Conservation (phyloP, 2,113 vertebrate species). For the Motacilla alba region DNA sequence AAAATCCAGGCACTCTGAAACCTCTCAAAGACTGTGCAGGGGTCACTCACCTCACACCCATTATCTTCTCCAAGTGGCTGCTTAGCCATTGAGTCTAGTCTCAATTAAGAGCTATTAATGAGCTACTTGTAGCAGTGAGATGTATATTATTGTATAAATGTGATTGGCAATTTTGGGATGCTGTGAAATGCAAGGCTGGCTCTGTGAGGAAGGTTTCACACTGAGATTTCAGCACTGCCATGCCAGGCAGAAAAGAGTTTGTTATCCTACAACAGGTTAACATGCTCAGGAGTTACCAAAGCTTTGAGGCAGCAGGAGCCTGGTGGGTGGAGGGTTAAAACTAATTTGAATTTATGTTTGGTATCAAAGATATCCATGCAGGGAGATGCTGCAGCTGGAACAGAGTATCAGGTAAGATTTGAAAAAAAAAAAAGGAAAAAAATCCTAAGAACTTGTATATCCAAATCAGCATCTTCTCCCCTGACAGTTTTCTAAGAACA, state of each 20-base stretch:
- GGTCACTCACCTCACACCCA: conserved; percentile 28
- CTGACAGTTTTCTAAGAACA: not conserved
- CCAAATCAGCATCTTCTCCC: not conserved
- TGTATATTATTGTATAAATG: not conserved
- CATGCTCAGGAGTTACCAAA: not conserved
- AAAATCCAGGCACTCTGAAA: conserved; percentile 3
- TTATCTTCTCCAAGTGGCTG: conserved; percentile 3
- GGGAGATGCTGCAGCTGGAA: not conserved
- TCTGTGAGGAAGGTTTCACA: not conserved
- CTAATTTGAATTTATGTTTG: not conserved
- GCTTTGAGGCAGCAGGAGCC: not conserved
- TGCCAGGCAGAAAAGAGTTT: conserved; percentile 16
- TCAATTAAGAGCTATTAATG: conserved; percentile 54
- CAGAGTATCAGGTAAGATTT: not conserved
- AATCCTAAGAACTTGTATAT: not conserved
- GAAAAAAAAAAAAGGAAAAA: not conserved
- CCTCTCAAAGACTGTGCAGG: not conserved
- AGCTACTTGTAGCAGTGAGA: conserved; percentile 7
- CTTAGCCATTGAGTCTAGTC: conserved; percentile 12
- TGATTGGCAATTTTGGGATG: conserved; percentile 10
- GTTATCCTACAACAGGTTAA: not conserved
- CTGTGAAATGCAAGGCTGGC: not conserved
- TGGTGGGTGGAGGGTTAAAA: conserved; percentile 6
- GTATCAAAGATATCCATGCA: not conserved
- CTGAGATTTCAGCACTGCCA: conserved; percentile 3